Evolutionary conservation across 2,888 invertebrate species (phyloP), one percentile per base, ranked within the genome.

Genomic region (Crossocerus cetratus): DNA sequence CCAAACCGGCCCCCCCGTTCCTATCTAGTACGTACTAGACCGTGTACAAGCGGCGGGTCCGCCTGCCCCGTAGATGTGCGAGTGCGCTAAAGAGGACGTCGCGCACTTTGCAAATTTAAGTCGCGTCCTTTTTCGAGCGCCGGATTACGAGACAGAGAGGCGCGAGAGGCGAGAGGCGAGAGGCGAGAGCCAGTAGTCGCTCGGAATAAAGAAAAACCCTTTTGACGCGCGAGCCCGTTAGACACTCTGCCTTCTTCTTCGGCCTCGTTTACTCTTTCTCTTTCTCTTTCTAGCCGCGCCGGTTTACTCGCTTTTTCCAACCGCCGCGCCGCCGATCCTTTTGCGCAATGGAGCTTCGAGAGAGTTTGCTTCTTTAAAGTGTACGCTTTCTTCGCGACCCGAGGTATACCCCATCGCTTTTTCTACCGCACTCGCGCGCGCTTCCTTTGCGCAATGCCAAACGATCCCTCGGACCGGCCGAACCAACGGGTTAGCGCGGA

Each of bases 121-220:
- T 58, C 65, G 68, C 64, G 63, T 45, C 53, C 65, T 74, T 74
- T 69, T 74, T 61, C 60, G 64, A 74, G 67, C 60, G 62, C 57
- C 64, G 61, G 65, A 64, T 32, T 23, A 21, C 16, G 32, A 32
- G 32, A 32, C 5, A 4, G 32, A 32, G n/a, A n/a, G n/a, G 32
- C 32, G 32, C 11, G 8, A 32, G 32, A 32, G 32, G 11, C 32
- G n/a, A 32, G 32, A 32, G 23, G 23, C 5, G 32, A 32, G 32
- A 32, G 11, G 23, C 23, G 32, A 32, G 5, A 4, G 32, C 8
- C 3, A 32, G 32, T 32, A 32, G 55, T 18, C 49, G 49, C 49
- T 49, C 16, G n/a, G 16, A 16, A 49, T 49, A 49, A 60, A 49
- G 43, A 60, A 60, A 60, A 21, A 21, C 14, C 22, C n/a, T 16